A percentile compares a stretch with the other conserved stretches of the same genome.
phyloP scores from a whole-genome alignment of 2,113 vertebrate genomes.

The Chrysochloris asiatica region DNA sequence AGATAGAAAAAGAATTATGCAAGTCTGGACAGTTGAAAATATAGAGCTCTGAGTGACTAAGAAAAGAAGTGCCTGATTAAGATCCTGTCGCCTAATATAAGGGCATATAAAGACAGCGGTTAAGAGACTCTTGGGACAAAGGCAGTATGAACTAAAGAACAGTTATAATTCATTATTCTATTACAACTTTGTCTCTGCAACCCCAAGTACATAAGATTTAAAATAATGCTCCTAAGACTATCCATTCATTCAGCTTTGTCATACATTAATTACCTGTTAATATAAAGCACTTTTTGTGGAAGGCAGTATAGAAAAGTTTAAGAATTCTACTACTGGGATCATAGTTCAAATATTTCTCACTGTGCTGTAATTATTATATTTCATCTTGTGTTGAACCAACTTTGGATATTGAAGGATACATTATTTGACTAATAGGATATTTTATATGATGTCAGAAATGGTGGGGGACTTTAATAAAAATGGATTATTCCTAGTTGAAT shows the following conservation, averaged over 20 bases:
- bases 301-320: background rate
- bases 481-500: background rate
- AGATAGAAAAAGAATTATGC: background rate
- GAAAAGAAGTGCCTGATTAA: background rate
- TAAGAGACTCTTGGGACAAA: background rate
- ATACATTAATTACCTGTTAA: background rate
- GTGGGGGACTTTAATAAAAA: background rate
- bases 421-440: no score
- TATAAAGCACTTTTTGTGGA: conserved; percentile 3
- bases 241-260: background rate
- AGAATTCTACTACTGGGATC: background rate
- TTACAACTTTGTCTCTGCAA: background rate
- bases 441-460: background rate
- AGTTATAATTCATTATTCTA: background rate
- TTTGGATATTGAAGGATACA: no score
- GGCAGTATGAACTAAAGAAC: background rate
- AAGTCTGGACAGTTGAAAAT: background rate
- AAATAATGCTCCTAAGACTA: background rate
- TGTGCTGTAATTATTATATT: background rate
- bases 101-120: no score
- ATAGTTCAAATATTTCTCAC: background rate
- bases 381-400: no score
- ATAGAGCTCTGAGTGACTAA: background rate
- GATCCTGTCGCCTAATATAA: background rate
- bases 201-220: background rate